Evolutionary conservation across 2,113 vertebrate species (phyloP).

Genomic region (Chrysemys picta): DNA sequence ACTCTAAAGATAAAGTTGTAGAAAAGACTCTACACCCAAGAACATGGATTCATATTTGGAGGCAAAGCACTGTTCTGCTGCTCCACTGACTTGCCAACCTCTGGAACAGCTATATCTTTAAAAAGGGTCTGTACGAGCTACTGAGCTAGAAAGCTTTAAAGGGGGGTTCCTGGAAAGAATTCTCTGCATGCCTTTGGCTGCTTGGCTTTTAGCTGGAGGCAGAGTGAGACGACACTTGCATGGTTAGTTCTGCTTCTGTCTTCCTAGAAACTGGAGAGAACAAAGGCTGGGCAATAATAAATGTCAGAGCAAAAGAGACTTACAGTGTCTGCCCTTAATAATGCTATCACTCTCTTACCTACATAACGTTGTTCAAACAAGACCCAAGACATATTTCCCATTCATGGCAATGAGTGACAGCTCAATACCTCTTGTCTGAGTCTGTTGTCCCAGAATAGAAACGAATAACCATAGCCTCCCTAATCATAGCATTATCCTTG

Average conservation of each 20-base stretch:
- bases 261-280: constrained; percentile 52
- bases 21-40: background rate
- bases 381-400: accelerated
- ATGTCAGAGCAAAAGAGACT: constrained; percentile 53
- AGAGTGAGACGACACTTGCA: constrained; percentile 42
- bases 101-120: constrained; percentile 45
- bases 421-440: background rate
- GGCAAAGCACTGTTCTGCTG: background rate
- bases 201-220: constrained; percentile 14
- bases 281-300: constrained; percentile 51
- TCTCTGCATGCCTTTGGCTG: background rate
- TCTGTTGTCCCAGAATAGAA: background rate
- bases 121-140: constrained; percentile 40
- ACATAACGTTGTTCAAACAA: background rate
- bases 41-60: constrained; percentile 56
- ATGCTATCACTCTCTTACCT: background rate
- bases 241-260: constrained; percentile 30
- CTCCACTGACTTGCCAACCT: background rate
- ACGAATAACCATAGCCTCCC: background rate
- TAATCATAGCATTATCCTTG: background rate
- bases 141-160: constrained; percentile 40
- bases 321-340: background rate
- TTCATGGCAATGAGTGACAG: background rate
- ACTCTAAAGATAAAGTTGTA: constrained; percentile 28
- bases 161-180: background rate